Percentiles rank a stretch among this genome's conserved stretches.
These are phyloP conservation scores for Sesia bembeciformis DNA, from an alignment of 2,888 invertebrate species.

Conservation along the genomic window DNA sequence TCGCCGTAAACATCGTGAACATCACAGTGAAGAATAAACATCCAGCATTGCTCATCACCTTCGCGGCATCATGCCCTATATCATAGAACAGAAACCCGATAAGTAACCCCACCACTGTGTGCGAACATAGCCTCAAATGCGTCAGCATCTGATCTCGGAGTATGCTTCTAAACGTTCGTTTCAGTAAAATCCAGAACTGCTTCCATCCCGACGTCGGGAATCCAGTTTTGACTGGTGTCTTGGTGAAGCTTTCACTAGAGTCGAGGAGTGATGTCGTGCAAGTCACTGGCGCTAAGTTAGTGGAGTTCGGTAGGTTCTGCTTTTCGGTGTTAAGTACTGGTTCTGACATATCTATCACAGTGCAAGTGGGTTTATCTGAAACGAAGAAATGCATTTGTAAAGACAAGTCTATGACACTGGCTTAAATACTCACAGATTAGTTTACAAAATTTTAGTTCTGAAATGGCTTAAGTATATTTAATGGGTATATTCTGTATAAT, in stretches of 20 bases:
- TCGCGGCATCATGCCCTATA: constrained; percentile 93
- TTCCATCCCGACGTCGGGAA: constrained; percentile 88
- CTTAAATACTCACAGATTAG: no score
- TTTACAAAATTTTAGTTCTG: no score
- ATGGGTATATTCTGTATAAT: no score
- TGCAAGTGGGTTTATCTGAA: constrained; percentile 70
- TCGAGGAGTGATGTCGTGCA: constrained; percentile 82
- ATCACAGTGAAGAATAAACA: constrained; percentile 97
- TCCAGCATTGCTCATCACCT: constrained; percentile 95
- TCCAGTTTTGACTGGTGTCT: constrained; percentile 77
- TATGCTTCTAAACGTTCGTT: constrained; percentile 87
- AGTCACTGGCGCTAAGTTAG: constrained; percentile 70
- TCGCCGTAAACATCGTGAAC: constrained; percentile 97
- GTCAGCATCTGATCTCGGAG: constrained; percentile 92
- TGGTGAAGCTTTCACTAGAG: constrained; percentile 82
- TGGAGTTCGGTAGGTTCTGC: constrained; percentile 39
- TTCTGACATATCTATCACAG: constrained; percentile 71
- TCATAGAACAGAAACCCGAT: constrained; percentile 95
- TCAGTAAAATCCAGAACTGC: constrained; percentile 91
- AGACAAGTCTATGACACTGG: no score
- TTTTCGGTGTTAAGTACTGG: constrained; percentile 48
- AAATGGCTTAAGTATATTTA: no score
- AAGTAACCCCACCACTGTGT: constrained; percentile 90
- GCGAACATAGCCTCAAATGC: constrained; percentile 88
- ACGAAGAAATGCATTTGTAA: not conserved